Conservation (phyloP, 2,888 invertebrate species). For the Rhagium mordax region DNA sequence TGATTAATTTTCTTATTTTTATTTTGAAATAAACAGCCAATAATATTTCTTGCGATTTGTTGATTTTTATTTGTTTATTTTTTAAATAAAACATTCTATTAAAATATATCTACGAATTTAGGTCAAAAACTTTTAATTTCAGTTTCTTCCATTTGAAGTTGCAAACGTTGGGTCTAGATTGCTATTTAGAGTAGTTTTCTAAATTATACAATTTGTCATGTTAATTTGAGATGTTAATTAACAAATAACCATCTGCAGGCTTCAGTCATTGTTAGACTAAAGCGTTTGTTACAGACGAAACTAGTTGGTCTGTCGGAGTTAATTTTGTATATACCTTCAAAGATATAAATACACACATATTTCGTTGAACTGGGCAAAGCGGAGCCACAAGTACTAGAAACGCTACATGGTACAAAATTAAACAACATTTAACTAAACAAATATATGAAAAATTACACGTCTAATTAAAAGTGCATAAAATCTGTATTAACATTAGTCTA, state of each 20-base stretch:
- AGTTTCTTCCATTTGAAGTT: background rate
- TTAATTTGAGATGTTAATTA: slow-evolving; percentile 29
- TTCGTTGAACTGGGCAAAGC: background rate
- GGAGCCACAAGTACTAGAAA: background rate
- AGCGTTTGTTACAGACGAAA: slow-evolving; percentile 12
- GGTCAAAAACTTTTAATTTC: no score
- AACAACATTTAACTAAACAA: no score
- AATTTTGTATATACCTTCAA: slow-evolving; percentile 23
- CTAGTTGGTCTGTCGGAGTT: slow-evolving; percentile 19
- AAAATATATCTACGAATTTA: no score
- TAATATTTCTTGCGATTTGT: no score
- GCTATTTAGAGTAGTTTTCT: slow-evolving; percentile 2
- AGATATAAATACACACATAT: slow-evolving; percentile 22
- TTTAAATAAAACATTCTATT: no score
- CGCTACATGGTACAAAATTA: background rate
- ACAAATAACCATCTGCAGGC: slow-evolving; percentile 19
- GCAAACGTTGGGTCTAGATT: no score
- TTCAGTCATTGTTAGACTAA: background rate
- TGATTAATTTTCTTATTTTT: no score
- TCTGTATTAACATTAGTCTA: no score
- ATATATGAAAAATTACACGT: background rate
- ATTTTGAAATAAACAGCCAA: no score
- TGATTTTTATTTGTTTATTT: no score
- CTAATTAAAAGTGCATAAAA: no score
- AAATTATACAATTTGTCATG: slow-evolving; percentile 28